Percentiles rank a stretch among this genome's conserved stretches.
phyloP scores from a whole-genome alignment of 2,113 vertebrate species.

The Plecturocebus donacophilus region DNA sequence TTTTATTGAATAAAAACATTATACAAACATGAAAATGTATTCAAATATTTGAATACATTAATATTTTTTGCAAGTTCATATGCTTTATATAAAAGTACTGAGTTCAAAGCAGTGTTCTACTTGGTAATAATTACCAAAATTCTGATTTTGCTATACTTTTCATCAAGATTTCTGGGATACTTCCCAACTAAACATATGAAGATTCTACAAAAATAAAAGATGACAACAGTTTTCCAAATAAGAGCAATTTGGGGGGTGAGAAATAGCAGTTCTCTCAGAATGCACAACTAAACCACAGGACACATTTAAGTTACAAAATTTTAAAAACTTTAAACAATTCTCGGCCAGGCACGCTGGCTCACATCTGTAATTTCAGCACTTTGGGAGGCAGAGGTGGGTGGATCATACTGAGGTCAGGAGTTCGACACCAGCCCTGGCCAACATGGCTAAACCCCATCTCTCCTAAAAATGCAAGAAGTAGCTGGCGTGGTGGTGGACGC shows the following conservation, averaged over 20 bases:
- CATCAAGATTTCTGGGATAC: constrained; percentile 15
- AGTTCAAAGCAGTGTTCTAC: constrained; percentile 41
- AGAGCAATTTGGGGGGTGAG: not conserved
- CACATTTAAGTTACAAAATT: not conserved
- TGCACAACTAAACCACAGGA: not conserved
- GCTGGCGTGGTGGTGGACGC: too few species aligned
- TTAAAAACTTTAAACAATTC: not conserved
- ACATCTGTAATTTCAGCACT: too few species aligned
- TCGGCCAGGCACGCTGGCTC: too few species aligned
- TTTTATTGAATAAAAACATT: constrained; percentile 63
- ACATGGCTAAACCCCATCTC: too few species aligned
- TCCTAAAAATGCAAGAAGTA: too few species aligned
- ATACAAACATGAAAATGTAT: constrained; percentile 25
- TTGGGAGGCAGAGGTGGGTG: too few species aligned
- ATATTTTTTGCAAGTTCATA: not conserved
- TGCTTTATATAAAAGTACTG: constrained; percentile 34
- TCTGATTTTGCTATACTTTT: constrained; percentile 36
- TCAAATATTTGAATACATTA: not conserved
- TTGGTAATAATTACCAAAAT: constrained; percentile 45
- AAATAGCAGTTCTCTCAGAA: not conserved
- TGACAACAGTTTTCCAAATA: not conserved
- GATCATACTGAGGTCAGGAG: too few species aligned
- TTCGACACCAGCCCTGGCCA: not conserved
- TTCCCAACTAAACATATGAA: not conserved
- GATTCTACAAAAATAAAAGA: not conserved